Conservation (phyloP, 2,113 vertebrate genomes). For the Odocoileus hemionus region DNA sequence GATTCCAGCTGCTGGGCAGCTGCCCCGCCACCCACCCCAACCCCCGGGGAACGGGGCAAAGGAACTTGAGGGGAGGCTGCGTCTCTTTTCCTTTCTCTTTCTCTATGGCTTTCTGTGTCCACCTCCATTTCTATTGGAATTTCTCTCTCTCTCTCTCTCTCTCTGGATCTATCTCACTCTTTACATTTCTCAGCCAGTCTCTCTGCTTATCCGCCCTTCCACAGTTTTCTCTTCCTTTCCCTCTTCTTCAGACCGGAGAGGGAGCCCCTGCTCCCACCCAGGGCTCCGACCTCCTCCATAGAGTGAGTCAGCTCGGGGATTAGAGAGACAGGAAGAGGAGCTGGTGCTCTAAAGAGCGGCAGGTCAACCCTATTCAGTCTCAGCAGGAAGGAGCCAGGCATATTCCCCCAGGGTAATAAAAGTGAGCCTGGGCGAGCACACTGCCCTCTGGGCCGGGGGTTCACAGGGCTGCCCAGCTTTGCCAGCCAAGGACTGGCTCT, state of each 20-base stretch:
- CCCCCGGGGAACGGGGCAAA: background rate
- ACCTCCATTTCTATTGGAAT: background rate
- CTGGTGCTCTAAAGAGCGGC: background rate
- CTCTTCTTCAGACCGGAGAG: background rate
- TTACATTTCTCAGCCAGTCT: background rate
- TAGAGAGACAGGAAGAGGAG: background rate
- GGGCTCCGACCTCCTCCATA: background rate
- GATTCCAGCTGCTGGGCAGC: background rate
- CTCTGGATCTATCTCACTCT: background rate
- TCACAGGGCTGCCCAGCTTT: background rate
- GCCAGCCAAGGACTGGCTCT: background rate
- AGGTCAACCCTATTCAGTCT: background rate
- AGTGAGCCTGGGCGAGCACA: background rate
- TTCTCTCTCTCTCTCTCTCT: background rate
- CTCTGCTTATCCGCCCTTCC: background rate
- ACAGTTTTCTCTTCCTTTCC: background rate
- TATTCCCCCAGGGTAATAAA: background rate
- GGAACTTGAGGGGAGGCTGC: background rate
- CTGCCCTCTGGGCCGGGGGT: background rate
- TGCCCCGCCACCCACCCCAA: fast-evolving
- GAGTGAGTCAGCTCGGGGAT: background rate
- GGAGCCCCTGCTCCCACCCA: background rate
- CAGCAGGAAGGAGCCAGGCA: background rate
- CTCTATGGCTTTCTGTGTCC: background rate
- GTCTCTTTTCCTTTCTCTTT: background rate